Base-by-base conservation (phyloP, 2,797 vertebrate species). In the Sebastes cheni region DNA sequence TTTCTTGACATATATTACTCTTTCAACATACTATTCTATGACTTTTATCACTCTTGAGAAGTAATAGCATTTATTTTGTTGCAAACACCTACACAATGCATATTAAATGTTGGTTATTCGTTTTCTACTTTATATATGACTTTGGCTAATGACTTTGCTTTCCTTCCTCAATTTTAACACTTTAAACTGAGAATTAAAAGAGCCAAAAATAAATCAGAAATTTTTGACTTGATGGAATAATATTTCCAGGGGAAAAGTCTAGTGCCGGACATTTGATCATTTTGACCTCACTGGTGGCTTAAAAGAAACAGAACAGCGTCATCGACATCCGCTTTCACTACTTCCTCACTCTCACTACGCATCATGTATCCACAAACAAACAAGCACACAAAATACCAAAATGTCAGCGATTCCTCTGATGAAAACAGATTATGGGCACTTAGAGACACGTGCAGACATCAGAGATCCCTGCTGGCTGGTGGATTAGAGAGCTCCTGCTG, bases 401-500 rank as follows among this genome's bases (percentile, higher is more conserved):
- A 92, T 82, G 83, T 89, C 87, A 86, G 36, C 14, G 52, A 73
- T 67, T 73, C 66, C 71, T 74, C 69, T 75, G 81, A 86, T 67
- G 68, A 77, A 69, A 81, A 79, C 78, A 85, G 82, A 92, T 86
- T 81, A 88, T 29, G 60, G 76, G 82, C 81, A 83, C 69, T 91
- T 72, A 83, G 78, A 88, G 82, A 85, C 77, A 71, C 82, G 80
- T 30, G 50, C 86, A 79, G 77, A 76, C 79, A 86, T 84, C 82
- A 87, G 77, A 87, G 83, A 59, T 87, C 81, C 75, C 82, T 80
- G 67, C 59, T 66, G 74, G 67, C 84, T 79, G 84, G 30, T 83
- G 81, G 89, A 91, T 92, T 87, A 91, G 77, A 89, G 83, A 85
- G 78, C 79, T 87, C 79, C 90, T 81, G 87, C 71, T 85, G 86